Conservation (phyloP, 1,140 invertebrate genomes). For the Drosophila erecta region DNA sequence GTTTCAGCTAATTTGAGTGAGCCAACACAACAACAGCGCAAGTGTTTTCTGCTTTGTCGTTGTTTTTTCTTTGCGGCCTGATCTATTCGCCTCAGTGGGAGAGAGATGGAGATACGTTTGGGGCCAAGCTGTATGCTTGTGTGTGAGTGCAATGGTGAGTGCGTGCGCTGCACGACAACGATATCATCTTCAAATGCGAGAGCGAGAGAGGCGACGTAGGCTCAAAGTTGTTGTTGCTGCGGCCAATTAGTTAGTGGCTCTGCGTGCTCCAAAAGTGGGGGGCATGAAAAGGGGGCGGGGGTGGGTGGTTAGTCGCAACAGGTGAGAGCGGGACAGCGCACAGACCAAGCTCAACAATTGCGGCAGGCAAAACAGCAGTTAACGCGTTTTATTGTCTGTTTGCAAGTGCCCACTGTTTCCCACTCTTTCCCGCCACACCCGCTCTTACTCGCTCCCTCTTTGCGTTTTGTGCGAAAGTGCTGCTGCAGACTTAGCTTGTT, state of each 20-base stretch:
- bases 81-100: constrained; percentile 10
- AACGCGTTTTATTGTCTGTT: constrained; percentile 81
- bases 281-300: background rate
- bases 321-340: constrained; percentile 2
- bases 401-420: constrained; percentile 43
- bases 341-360: constrained; percentile 53
- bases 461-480: constrained; percentile 8
- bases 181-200: constrained; percentile 50
- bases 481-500: background rate
- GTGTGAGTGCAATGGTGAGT: constrained; percentile 38
- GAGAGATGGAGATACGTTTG: constrained; percentile 16
- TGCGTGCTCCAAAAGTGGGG: constrained; percentile 33
- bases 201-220: constrained; percentile 14
- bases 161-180: constrained; percentile 55
- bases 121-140: constrained; percentile 6
- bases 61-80: constrained; percentile 14
- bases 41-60: constrained; percentile 28
- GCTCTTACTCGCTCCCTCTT: background rate
- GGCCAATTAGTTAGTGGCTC: constrained; percentile 61
- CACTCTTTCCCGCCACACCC: background rate
- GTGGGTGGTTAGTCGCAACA: background rate
- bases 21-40: constrained; percentile 41
- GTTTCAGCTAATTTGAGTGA: constrained; percentile 57
- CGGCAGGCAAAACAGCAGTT: constrained; percentile 68
- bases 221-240: constrained; percentile 38